Base-by-base conservation (phyloP, 2,113 vertebrate genomes). In the Larimichthys crocea region DNA sequence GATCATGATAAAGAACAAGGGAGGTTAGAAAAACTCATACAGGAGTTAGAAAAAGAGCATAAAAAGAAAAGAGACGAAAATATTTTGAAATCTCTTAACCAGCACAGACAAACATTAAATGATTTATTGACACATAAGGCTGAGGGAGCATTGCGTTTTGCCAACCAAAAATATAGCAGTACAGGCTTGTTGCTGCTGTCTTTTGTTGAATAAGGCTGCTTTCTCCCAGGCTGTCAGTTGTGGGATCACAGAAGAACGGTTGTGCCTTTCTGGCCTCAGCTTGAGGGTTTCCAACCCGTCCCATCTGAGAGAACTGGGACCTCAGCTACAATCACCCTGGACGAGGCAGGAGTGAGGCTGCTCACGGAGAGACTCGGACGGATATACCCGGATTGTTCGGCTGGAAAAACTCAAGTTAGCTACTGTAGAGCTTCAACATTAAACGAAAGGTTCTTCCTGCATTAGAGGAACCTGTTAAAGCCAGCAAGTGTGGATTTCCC, bases 341-440 rank as follows among this genome's bases (percentile, higher is more conserved):
- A 6, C 26, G n/a, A 31, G 24, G 4, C 57, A 29, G 57, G 26
- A 29, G 46, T 52, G 55, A 61, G 24, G 65, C 46, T 78, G 26
- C 75, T 78, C 44, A 40, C n/a, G 1, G 75, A 78, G 44, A 68
- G 56, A 44, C 29, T 78, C 46, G 10, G 55, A 78, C 20, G 22
- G 24, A 17, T 78, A 56, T 68, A 50, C n/a, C n/a, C n/a, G n/a
- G n/a, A n/a, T n/a, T n/a, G n/a, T n/a, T n/a, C n/a, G 64, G 50
- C 29, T 78, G 75, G 75, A 68, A 42, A 60, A 50, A 50, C 75
- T 78, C 44, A 69, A 60, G 75, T 78, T 15, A 5, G 64, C 69
- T 19, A 42, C 42, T 15, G 11, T 14, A 63, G 29, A n/a, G n/a
- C 50, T 20, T n/a, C 8, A 19, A n/a, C n/a, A 22, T 55, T 22